Base-by-base conservation (phyloP, 1,140 invertebrate species). In the Eufriesea mexicana region DNA sequence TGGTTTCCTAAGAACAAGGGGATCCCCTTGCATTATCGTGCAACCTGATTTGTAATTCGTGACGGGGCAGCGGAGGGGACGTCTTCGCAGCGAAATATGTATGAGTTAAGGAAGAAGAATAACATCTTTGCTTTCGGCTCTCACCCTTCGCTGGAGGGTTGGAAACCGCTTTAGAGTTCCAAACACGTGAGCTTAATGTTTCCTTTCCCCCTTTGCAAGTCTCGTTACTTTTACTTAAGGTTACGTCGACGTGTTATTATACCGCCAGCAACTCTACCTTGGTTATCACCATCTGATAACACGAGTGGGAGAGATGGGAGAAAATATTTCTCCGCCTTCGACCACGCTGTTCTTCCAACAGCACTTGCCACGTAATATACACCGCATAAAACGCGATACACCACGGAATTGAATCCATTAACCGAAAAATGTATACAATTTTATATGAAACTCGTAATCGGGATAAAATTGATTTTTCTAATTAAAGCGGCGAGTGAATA, bases 1-100 rank as follows among this genome's bases (percentile, higher is more conserved):
- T 57, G 70, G 79, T 87, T 85, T 79, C 57, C 71, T 72, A 68
- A 76, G 76, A 85, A 84, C 49, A 54, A 28, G 83, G 79, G 66
- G 76, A 71, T 84, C 86, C 72, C 84, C 71, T 64, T 79, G 79
- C 83, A 85, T 85, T 85, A 89, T 88, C 84, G 75, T 78, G 59
- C 84, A 83, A 81, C 86, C 62, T 88, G 86, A 88, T 89, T 89
- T 88, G 86, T 89, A 89, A 89, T 89, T 89, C 86, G 83, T 84
- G 72, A 74, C 77, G 66, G 35, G 64, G 62, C 16, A 71, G 55
- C 45, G 85, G 57, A 84, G 85, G 83, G 83, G 64, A 83, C 75
- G 76, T 72, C 70, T 77, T 73, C 61, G 35, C 66, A 54, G 57
- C 64, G 83, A 85, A 88, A 88, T 88, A 88, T 88, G 86, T 88